Evolutionary conservation across 2,797 vertebrate species (phyloP).

Genomic region (Acestrorhynchus altus): DNA sequence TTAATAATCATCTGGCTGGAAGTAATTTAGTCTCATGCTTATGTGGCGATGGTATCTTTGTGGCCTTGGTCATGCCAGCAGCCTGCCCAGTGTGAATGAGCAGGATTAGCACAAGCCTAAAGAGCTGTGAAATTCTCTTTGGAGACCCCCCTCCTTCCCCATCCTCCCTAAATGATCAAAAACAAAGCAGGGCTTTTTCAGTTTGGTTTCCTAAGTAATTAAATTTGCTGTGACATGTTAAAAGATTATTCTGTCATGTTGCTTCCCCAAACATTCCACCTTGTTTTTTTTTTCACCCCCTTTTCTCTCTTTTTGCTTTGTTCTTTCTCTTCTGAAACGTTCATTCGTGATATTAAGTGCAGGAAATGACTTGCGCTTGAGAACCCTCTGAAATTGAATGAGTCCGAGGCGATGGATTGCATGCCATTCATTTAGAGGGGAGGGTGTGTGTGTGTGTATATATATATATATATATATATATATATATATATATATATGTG

Average conservation of each 20-base stretch:
- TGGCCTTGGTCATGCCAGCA: conserved; percentile 30
- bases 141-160: conserved; percentile 26
- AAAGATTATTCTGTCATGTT: conserved; percentile 60
- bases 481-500: not conserved
- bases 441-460: conserved; percentile 18
- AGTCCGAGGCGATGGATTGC: conserved; percentile 60
- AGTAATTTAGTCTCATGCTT: conserved; percentile 68
- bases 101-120: conserved; percentile 50
- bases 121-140: conserved; percentile 54
- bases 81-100: conserved; percentile 43
- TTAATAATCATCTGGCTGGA: conserved; percentile 67
- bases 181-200: conserved; percentile 48
- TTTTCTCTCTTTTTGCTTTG: conserved; percentile 30
- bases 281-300: conserved; percentile 16
- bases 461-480: too few species aligned
- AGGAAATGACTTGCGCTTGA: conserved; percentile 63
- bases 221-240: conserved; percentile 55
- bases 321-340: conserved; percentile 52
- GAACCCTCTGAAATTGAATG: conserved; percentile 62
- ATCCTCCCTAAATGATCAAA: conserved; percentile 48
- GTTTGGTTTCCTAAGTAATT: conserved; percentile 54
- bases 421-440: conserved; percentile 59
- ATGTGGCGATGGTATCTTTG: conserved; percentile 67
- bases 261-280: conserved; percentile 50
- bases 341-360: conserved; percentile 62